A percentile compares a stretch with the other conserved stretches of the same genome.
Conservation (phyloP, 2,113 vertebrate genomes). For the Empidonax traillii region DNA sequence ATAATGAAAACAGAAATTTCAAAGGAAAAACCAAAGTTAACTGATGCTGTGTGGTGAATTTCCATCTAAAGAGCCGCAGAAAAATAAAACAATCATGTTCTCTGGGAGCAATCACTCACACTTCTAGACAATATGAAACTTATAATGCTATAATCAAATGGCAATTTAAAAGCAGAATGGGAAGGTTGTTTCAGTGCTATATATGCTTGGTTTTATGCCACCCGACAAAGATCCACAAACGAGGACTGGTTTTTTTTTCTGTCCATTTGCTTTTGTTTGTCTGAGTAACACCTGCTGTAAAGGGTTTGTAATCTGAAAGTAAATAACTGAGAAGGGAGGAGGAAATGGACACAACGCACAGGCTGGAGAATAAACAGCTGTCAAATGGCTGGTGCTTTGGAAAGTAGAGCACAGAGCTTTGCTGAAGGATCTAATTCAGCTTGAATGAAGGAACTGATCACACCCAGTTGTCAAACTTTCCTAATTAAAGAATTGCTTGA, state of each 20-base stretch:
- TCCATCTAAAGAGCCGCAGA: neutral
- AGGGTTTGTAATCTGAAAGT: conserved; percentile 41
- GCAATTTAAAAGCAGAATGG: neutral
- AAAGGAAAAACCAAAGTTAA: neutral
- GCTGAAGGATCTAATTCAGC: neutral
- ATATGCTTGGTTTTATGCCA: neutral
- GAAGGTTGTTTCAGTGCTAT: neutral
- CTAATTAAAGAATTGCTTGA: neutral
- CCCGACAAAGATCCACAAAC: neutral
- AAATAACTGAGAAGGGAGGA: conserved; percentile 47
- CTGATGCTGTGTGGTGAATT: neutral
- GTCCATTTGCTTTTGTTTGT: conserved; percentile 33
- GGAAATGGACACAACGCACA: neutral
- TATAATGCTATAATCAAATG: neutral
- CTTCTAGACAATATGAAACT: neutral
- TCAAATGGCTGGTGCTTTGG: neutral
- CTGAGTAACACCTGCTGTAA: conserved; percentile 46
- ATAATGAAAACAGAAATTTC: neutral
- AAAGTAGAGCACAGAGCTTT: neutral
- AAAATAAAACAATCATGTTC: neutral
- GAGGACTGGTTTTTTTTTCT: neutral
- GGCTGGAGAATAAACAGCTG: conserved; percentile 51
- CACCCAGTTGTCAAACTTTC: neutral
- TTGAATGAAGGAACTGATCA: neutral
- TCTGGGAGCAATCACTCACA: neutral